phyloP scores from a whole-genome alignment of 1,140 invertebrate genomes.

The Drosophila tropicalis region DNA sequence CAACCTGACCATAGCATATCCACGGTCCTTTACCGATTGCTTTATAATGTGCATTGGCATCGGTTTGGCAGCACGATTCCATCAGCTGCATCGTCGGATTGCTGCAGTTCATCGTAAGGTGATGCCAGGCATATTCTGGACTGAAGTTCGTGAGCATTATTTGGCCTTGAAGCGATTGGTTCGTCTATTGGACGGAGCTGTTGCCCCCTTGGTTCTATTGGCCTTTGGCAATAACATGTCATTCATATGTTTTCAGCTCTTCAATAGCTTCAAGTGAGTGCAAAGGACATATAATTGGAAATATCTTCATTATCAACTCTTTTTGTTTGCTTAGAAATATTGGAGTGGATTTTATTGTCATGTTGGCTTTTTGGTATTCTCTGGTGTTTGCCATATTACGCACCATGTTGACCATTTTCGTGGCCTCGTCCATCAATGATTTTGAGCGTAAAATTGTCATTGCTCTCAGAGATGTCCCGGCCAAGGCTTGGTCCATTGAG shows the following conservation, averaged over 20 bases:
- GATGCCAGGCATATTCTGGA: constrained; percentile 86
- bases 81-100: constrained; percentile 84
- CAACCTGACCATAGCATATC: constrained; percentile 77
- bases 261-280: constrained; percentile 76
- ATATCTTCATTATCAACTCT: background rate
- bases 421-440: constrained; percentile 86
- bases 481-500: constrained; percentile 85
- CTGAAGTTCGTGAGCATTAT: constrained; percentile 82
- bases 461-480: constrained; percentile 85
- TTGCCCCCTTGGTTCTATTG: constrained; percentile 64
- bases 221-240: constrained; percentile 79
- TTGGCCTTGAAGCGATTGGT: constrained; percentile 88
- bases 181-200: constrained; percentile 86
- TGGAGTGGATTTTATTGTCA: constrained; percentile 69
- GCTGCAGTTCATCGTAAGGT: constrained; percentile 84
- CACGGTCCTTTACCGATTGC: constrained; percentile 84
- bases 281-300: background rate
- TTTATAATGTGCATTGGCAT: constrained; percentile 87
- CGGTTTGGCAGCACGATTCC: constrained; percentile 85
- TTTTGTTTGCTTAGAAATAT: constrained; percentile 63
- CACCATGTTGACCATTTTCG: constrained; percentile 85
- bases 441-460: constrained; percentile 85
- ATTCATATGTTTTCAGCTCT: constrained; percentile 80
- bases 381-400: constrained; percentile 86
- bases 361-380: constrained; percentile 87